Evolutionary conservation across 2,113 vertebrate genomes (phyloP).

Genomic region (Cygnus buccinator): DNA sequence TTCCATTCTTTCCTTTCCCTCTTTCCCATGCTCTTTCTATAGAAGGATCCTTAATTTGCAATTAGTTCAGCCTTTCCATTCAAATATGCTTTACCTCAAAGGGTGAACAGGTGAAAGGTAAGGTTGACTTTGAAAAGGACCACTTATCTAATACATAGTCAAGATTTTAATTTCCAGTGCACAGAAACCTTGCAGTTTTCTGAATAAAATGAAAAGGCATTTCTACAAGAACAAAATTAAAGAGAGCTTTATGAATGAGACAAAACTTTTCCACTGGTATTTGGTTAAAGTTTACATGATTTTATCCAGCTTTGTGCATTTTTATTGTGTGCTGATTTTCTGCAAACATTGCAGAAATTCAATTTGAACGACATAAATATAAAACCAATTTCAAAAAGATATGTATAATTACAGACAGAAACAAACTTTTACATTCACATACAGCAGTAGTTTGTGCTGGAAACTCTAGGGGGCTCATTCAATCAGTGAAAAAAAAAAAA

Average conservation of each 20-base stretch:
- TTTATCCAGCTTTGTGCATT: neutral
- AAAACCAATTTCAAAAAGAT: constrained; percentile 12
- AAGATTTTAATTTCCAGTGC: neutral
- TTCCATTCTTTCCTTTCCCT: neutral
- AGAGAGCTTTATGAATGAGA: neutral
- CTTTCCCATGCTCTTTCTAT: neutral
- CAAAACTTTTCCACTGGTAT: neutral
- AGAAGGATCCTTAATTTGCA: neutral
- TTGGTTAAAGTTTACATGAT: neutral
- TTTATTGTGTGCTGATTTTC: neutral
- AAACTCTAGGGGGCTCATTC: constrained; percentile 7
- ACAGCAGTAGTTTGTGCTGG: neutral
- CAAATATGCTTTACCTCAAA: neutral
- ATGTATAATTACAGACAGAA: neutral
- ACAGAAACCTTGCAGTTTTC: neutral
- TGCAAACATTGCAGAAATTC: neutral
- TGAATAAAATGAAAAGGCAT: neutral
- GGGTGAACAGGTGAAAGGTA: constrained; percentile 19
- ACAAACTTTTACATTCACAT: neutral
- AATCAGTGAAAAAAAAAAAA: neutral
- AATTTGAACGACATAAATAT: neutral
- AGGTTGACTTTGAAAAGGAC: neutral
- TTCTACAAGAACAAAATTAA: neutral
- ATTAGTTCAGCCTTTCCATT: neutral
- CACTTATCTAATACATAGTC: neutral